phyloP scores from a whole-genome alignment of 2,888 invertebrate genomes.

The Diplolepis rosae region DNA sequence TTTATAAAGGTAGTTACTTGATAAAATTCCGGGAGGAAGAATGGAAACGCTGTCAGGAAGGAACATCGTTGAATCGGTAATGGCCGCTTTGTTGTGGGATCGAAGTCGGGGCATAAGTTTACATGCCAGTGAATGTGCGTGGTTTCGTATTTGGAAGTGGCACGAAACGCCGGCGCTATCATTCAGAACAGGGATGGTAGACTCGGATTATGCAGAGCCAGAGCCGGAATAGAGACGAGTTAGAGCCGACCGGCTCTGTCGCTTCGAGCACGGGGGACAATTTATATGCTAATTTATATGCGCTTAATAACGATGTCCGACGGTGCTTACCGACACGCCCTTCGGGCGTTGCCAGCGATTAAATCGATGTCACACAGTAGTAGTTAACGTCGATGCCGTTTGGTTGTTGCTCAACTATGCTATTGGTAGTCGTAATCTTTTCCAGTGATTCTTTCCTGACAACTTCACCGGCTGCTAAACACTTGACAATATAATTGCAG shows the following conservation, averaged over 20 bases:
- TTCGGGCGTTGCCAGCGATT: slow-evolving; percentile 64
- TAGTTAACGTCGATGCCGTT: slow-evolving; percentile 46
- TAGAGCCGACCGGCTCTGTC: slow-evolving; percentile 47
- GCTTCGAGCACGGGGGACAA: slow-evolving; percentile 61
- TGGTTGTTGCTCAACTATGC: slow-evolving; percentile 17
- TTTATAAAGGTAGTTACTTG: slow-evolving; percentile 1
- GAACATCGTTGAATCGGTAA: slow-evolving; percentile 67
- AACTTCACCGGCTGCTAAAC: background rate
- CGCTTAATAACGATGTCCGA: slow-evolving; percentile 73
- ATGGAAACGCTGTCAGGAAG: slow-evolving; percentile 32
- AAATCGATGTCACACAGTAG: slow-evolving; percentile 64
- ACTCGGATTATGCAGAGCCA: slow-evolving; percentile 67
- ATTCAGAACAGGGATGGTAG: slow-evolving; percentile 58
- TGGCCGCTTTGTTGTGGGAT: slow-evolving; percentile 57
- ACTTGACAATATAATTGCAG: background rate
- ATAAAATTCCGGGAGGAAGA: slow-evolving; percentile 5
- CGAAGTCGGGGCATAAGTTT: background rate
- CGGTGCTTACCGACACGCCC: slow-evolving; percentile 71
- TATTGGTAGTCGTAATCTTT: slow-evolving; percentile 16
- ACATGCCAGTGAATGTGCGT: slow-evolving; percentile 43
- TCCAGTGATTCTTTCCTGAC: background rate
- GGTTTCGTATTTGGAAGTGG: slow-evolving; percentile 50
- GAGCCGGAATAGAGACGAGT: slow-evolving; percentile 51
- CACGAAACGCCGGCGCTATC: slow-evolving; percentile 61
- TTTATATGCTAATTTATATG: slow-evolving; percentile 74